Evolutionary conservation across 37 sponge, comb jelly and placozoan species (phyloP), one percentile per base, ranked within the genome.

Genomic region (Cliona cf. orientalis): DNA sequence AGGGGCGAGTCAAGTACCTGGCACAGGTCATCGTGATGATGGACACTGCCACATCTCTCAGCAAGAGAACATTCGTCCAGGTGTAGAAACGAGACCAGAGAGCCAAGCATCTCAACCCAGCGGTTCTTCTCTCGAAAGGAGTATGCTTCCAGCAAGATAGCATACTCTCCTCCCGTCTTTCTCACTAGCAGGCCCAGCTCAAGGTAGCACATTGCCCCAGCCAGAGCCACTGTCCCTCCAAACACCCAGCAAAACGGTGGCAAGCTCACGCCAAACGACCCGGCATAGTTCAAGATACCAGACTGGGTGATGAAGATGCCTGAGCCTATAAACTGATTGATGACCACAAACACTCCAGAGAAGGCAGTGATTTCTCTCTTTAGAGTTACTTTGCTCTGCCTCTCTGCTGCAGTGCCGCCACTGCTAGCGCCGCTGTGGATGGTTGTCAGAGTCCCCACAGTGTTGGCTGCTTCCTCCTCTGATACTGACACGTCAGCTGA

Each of bases 281-380:
- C 79, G 5, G 80, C 65, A 0, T 73, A 25, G 23, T 74, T 45
- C 9, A 92, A 46, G 9, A 96, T 86, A n/a, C 38, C 37, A 19
- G 29, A 79, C 4, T 93, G 96, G 55, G 91, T 89, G 12, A 96
- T 79, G 46, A 92, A 96, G 32, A 96, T 96, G 1, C 96, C 96
- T 6, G 91, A 89, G 35, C 96, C 96, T 19, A 92, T 92, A 34
- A 87, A 92, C 0, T 34, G 32, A 41, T 90, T 90, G 46, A 81
- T 65, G 25, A 88, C 45, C n/a, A 75, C 66, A 0, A 63, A 72
- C 11, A 88, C 64, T 17, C 69, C 59, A 42, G 63, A 34, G 22
- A 88, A 36, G 6, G 89, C 26, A 25, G 61, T 74, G 7, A 90
- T 36, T 39, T 84, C 86, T 23, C 81, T 90, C 56, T 69, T 86